Percentiles rank a stretch among this genome's conserved stretches.
Evolutionary conservation across 2,888 invertebrate species (phyloP).

Genomic region (Oxystoma pomonae): DNA sequence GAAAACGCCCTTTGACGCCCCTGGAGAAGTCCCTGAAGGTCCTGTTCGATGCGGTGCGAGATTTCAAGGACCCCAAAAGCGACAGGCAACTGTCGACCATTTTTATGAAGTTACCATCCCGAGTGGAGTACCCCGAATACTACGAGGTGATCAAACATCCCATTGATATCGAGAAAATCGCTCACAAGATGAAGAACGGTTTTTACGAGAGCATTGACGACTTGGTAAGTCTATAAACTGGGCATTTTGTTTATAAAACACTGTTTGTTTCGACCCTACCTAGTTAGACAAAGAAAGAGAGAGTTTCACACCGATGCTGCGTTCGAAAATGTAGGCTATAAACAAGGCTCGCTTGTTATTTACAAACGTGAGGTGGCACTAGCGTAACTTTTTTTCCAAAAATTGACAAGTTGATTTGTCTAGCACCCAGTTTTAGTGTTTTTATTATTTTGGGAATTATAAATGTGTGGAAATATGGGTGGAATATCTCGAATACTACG

Average conservation of each 20-base stretch:
- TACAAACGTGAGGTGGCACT: no score
- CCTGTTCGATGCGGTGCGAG: conserved; percentile 84
- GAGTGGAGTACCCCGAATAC: conserved; percentile 90
- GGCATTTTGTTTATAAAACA: no score
- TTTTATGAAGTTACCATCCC: conserved; percentile 92
- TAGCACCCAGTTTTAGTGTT: no score
- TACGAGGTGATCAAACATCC: conserved; percentile 96
- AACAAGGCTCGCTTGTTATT: no score
- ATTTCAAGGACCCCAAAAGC: conserved; percentile 80
- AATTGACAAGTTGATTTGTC: no score
- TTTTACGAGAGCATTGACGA: conserved; percentile 81
- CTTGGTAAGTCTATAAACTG: conserved; percentile 56
- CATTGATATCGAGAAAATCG: conserved; percentile 93
- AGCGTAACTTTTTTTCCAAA: no score
- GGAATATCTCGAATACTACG: conserved; percentile 96
- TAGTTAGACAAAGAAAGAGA: no score
- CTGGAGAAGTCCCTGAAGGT: conserved; percentile 77
- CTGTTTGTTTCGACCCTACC: no score
- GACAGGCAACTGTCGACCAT: conserved; percentile 88
- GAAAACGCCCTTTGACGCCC: conserved; percentile 50
- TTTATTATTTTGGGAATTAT: no score
- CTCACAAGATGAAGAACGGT: conserved; percentile 74
- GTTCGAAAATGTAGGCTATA: no score
- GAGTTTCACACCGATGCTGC: no score
- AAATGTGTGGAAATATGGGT: no score